Conservation (phyloP, 2,888 invertebrate species). For the Drosophila infuscata region DNA sequence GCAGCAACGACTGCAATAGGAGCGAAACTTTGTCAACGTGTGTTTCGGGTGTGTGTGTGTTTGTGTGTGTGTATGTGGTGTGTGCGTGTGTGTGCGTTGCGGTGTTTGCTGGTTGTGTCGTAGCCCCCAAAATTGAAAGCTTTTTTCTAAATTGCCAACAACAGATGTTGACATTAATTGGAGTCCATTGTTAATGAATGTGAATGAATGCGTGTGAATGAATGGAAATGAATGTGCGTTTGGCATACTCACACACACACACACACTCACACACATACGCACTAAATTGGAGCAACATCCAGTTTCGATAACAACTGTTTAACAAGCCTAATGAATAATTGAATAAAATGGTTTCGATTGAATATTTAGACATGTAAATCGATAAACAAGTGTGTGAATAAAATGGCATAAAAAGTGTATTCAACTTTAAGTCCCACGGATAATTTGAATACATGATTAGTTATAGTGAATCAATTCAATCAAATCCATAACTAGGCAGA, state of each 20-base stretch:
- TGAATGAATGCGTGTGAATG: slow-evolving; percentile 35
- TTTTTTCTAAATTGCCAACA: slow-evolving; percentile 63
- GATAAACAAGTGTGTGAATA: neutral
- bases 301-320: neutral
- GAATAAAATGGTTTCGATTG: neutral
- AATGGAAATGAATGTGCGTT: slow-evolving; percentile 6
- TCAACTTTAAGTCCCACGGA: neutral
- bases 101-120: slow-evolving; percentile 14
- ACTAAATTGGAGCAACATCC: neutral
- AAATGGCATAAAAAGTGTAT: neutral
- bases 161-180: slow-evolving; percentile 63
- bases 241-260: neutral
- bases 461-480: neutral
- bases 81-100: neutral
- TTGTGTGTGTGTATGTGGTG: neutral
- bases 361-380: neutral
- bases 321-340: neutral
- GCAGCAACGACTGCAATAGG: slow-evolving; percentile 67
- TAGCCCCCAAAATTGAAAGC: slow-evolving; percentile 53
- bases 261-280: neutral
- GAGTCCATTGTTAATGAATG: slow-evolving; percentile 57
- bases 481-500: neutral
- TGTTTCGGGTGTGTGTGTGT: neutral
- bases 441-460: neutral
- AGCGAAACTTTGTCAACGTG: slow-evolving; percentile 56